phyloP scores from a whole-genome alignment of 2,888 invertebrate species.

The Listrodromus nycthemerus region DNA sequence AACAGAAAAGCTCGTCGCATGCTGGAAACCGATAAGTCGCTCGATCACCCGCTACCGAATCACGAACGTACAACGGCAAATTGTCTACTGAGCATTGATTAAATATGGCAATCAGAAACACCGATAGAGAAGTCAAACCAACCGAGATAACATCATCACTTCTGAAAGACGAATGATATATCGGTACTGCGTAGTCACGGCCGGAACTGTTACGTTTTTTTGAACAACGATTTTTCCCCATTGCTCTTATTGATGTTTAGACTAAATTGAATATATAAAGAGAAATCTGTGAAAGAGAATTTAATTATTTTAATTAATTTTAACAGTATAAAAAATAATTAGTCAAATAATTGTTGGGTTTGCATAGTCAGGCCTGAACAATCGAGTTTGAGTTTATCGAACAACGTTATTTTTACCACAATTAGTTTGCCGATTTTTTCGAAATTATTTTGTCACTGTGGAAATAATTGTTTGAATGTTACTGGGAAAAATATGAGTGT shows the following conservation, averaged over 20 bases:
- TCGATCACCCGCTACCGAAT: constrained; percentile 30
- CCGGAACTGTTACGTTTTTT: neutral
- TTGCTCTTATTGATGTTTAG: neutral
- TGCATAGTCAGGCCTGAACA: too few species aligned
- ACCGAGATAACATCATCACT: constrained; percentile 36
- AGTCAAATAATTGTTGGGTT: too few species aligned
- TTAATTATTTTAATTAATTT: too few species aligned
- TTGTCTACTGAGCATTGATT: constrained; percentile 30
- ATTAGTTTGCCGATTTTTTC: too few species aligned
- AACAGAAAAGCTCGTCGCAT: neutral
- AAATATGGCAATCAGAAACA: constrained; percentile 47
- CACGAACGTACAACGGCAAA: constrained; percentile 22
- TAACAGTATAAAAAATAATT: too few species aligned
- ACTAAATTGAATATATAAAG: neutral
- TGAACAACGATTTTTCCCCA: neutral
- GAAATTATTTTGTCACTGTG: too few species aligned
- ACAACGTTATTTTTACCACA: too few species aligned
- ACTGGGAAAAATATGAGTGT: too few species aligned
- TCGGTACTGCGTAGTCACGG: neutral
- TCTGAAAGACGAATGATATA: neutral
- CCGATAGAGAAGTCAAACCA: constrained; percentile 41
- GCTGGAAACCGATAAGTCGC: constrained; percentile 2
- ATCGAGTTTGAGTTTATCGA: too few species aligned
- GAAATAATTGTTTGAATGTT: too few species aligned
- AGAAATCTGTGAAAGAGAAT: neutral